phyloP scores from a whole-genome alignment of 2,113 vertebrate species.

The Cebus imitator region DNA sequence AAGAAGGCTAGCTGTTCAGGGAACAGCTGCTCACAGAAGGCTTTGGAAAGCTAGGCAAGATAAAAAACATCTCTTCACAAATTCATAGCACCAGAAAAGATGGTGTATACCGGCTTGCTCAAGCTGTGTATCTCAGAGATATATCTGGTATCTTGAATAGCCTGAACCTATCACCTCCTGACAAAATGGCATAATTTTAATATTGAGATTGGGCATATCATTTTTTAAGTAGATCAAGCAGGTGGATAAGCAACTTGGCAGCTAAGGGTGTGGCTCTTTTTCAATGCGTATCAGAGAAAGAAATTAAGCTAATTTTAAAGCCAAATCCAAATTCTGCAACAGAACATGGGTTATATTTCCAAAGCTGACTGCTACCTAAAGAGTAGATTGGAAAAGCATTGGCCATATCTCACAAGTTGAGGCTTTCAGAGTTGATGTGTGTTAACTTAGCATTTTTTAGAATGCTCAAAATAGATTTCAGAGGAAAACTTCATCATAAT shows the following conservation, averaged over 20 bases:
- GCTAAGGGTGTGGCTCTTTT: not conserved
- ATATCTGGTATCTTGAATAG: not conserved
- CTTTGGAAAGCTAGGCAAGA: not conserved
- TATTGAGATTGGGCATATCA: not conserved
- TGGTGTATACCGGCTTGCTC: not conserved
- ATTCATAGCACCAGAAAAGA: not conserved
- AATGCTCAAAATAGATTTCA: slow-evolving; percentile 36
- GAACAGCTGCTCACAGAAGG: not conserved
- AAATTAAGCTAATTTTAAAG: slow-evolving; percentile 19
- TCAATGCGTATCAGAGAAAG: not conserved
- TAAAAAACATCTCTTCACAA: not conserved
- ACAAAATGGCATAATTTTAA: not conserved
- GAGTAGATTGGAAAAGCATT: not conserved
- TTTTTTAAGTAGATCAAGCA: slow-evolving; percentile 2
- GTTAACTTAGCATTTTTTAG: slow-evolving; percentile 11
- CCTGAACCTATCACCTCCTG: not conserved
- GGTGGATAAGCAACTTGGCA: not conserved
- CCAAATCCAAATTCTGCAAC: not conserved
- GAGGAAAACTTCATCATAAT: not conserved
- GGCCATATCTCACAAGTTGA: not conserved
- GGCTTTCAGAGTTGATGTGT: not conserved
- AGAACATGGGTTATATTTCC: not conserved
- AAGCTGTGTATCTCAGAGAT: not conserved
- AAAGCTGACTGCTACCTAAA: not conserved
- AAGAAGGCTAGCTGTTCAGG: not conserved